Conservation (phyloP, 2,888 invertebrate species). For the Ypsolopha scabrella region DNA sequence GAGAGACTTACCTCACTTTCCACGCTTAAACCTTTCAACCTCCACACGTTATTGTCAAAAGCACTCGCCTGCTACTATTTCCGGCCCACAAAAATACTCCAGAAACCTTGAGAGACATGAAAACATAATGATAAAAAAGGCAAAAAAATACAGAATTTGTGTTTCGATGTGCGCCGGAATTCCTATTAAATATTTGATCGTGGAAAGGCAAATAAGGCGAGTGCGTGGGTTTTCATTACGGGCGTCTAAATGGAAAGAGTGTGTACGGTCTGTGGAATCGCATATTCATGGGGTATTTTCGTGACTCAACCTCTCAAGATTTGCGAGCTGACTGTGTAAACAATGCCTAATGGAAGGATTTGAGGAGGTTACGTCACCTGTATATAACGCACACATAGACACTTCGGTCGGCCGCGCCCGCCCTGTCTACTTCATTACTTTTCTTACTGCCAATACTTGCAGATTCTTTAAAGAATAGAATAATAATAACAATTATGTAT, state of each 20-base stretch:
- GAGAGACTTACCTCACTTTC: too few relatives aligned
- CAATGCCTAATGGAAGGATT: constrained; percentile 66
- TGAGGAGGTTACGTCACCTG: constrained; percentile 14
- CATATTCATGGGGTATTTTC: constrained; percentile 69
- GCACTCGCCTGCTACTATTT: not conserved
- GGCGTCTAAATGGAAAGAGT: constrained; percentile 65
- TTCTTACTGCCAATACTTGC: too few relatives aligned
- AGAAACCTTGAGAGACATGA: not conserved
- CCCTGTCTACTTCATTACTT: not conserved
- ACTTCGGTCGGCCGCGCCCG: not conserved
- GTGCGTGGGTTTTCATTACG: constrained; percentile 63
- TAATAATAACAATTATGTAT: too few relatives aligned
- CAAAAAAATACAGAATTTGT: not conserved
- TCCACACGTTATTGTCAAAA: not conserved
- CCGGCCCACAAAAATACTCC: not conserved
- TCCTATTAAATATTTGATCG: constrained; percentile 28
- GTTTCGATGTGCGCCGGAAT: constrained; percentile 1
- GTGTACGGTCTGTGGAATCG: constrained; percentile 68
- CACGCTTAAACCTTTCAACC: not conserved
- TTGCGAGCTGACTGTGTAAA: constrained; percentile 62
- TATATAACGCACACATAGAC: not conserved
- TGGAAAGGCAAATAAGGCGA: constrained; percentile 51
- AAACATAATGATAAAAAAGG: not conserved
- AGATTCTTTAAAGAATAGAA: too few relatives aligned
- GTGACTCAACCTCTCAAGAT: constrained; percentile 66